Evolutionary conservation across 2,888 invertebrate species (phyloP), one percentile per base, ranked within the genome.

Genomic region (Dastarcus helophoroides): DNA sequence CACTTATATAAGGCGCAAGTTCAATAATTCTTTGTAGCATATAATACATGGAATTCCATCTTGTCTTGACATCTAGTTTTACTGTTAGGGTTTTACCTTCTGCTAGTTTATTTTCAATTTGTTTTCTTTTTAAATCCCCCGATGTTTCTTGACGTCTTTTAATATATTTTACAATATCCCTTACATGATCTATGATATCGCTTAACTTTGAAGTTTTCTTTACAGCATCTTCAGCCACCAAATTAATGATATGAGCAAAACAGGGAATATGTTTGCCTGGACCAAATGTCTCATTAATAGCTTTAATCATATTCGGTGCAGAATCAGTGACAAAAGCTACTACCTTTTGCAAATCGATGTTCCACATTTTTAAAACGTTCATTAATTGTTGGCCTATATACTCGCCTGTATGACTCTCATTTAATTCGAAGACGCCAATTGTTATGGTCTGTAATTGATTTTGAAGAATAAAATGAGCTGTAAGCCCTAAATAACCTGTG

Each of bases 401-500:
- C 14, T 17, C 31, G 3, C 21, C 32, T 4, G 25, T 33, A 26
- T 34, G 35, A 6, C 32, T 13, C 16, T 35, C 32, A 6, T 12
- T 8, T 5, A 27, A 12, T 3, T 16, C 16, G 8, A 22, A 12
- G 3, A 27, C 32, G 8, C 23, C 35, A 3, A 35, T 5, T 5
- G 12, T 22, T 4, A 30, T n/a, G 2, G 22, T 14, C 3, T 12
- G 13, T n/a, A 30, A 12, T 4, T 30, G 14, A 5, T 3, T 4
- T 4, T 13, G 10, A 3, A 14, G 2, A 9, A 9, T 12, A n/a
- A 33, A 26, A 17, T 35, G 32, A 16, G 17, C 22, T 10, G 35
- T 35, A 3, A 35, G 14, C 12, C 32, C 43, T 12, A 46, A 22
- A 33, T 35, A 46, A 26, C 45, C 43, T 16, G 22, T 34, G 10